Conservation (phyloP, 2,113 vertebrate genomes). For the Rhynchomys soricoides region DNA sequence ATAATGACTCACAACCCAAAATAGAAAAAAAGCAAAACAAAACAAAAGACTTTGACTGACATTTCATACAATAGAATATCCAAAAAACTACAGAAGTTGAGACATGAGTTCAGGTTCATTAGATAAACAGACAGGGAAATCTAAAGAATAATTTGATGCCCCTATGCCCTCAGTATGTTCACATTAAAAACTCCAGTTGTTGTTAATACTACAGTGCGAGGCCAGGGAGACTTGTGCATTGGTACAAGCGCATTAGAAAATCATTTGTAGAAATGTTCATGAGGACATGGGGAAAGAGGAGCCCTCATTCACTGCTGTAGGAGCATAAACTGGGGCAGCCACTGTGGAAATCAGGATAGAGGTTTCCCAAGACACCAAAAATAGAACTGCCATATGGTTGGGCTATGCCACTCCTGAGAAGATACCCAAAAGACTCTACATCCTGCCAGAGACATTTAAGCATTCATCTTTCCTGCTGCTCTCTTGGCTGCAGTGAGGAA, state of each 20-base stretch:
- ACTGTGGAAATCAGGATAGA: background rate
- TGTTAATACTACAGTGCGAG: background rate
- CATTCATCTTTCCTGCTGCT: background rate
- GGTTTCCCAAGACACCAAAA: background rate
- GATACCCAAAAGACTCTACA: background rate
- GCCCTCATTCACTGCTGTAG: background rate
- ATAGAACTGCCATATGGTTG: background rate
- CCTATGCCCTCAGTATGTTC: background rate
- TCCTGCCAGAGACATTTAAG: background rate
- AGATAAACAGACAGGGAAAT: conserved; percentile 29
- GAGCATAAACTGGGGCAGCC: background rate
- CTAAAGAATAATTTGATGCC: background rate
- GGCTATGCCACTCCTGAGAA: background rate
- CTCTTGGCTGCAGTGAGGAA: background rate
- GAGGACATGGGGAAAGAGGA: background rate
- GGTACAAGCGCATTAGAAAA: background rate
- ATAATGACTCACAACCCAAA: background rate
- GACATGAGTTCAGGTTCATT: background rate
- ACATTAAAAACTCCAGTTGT: background rate
- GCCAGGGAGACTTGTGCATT: background rate
- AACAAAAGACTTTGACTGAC: background rate
- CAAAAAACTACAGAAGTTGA: background rate
- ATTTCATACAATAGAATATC: background rate
- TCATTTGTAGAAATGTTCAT: background rate
- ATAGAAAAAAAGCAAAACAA: background rate